Evolutionary conservation across 2,797 vertebrate genomes (phyloP).

Genomic region (Graptemys geographica): DNA sequence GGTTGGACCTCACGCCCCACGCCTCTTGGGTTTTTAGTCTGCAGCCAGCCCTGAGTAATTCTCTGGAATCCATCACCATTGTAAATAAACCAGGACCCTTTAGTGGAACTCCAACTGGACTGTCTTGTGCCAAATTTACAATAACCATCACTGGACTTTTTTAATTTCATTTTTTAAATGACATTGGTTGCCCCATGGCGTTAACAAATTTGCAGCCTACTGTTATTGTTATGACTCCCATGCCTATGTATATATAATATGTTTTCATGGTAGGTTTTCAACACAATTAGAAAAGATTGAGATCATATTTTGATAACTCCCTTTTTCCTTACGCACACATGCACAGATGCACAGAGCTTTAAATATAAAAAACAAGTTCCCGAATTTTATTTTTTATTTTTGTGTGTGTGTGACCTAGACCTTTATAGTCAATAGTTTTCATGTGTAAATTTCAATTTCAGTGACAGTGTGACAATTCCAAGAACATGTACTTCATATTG

Average conservation of each 20-base stretch:
- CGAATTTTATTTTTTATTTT: background rate
- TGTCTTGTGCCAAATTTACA: slow-evolving; percentile 81
- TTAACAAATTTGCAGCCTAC: background rate
- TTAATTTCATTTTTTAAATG: slow-evolving; percentile 40
- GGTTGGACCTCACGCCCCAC: background rate
- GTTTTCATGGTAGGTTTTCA: background rate
- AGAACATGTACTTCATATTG: background rate
- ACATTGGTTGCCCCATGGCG: background rate
- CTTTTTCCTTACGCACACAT: background rate
- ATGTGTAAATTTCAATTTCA: background rate
- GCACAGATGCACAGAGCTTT: slow-evolving; percentile 61
- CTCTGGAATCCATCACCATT: background rate
- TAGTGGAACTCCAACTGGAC: slow-evolving; percentile 32
- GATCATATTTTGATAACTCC: background rate
- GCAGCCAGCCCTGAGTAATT: slow-evolving; percentile 7
- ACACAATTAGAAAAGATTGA: background rate
- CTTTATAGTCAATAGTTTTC: background rate
- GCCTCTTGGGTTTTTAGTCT: background rate
- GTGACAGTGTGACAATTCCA: background rate
- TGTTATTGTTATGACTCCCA: background rate
- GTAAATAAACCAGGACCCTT: slow-evolving; percentile 46
- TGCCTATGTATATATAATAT: background rate
- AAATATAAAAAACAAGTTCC: slow-evolving; percentile 20
- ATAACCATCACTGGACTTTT: slow-evolving; percentile 51
- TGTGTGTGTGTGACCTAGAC: background rate